Conservation (phyloP, 2,797 vertebrate species). For the Enteromius thamalakanensis region DNA sequence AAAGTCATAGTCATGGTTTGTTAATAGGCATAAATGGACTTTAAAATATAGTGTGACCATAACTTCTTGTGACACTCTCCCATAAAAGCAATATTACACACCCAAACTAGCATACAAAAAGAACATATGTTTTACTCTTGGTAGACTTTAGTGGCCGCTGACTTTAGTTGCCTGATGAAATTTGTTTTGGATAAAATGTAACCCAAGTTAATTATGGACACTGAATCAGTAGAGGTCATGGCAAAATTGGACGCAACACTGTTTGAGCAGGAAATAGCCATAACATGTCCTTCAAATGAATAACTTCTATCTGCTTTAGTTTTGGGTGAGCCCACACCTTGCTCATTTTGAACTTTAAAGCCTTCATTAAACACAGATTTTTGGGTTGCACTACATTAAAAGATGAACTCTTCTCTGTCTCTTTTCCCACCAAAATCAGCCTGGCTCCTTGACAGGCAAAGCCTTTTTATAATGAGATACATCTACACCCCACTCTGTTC, state of each 20-base stretch:
- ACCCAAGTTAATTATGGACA: neutral
- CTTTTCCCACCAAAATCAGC: slow-evolving; percentile 13
- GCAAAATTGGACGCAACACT: neutral
- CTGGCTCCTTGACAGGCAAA: slow-evolving; percentile 22
- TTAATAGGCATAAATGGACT: neutral
- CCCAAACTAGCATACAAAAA: neutral
- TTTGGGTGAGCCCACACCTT: neutral
- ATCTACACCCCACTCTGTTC: slow-evolving; percentile 42
- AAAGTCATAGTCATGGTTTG: neutral
- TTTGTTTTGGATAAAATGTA: slow-evolving; percentile 10
- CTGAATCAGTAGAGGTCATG: neutral
- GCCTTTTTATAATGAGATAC: slow-evolving; percentile 45
- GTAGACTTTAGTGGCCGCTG: neutral
- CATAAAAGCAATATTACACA: neutral
- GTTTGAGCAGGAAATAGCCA: neutral
- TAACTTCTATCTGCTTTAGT: neutral
- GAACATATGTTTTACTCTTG: neutral
- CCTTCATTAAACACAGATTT: neutral
- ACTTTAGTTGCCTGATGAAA: neutral
- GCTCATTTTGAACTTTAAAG: neutral
- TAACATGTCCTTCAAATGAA: neutral
- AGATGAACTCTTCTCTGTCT: neutral
- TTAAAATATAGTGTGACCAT: neutral
- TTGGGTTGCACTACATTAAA: neutral
- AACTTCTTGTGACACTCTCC: neutral